Evolutionary conservation across 2,797 vertebrate species (phyloP), one percentile per base, ranked within the genome.

Genomic region (Spinus olivaceus): DNA sequence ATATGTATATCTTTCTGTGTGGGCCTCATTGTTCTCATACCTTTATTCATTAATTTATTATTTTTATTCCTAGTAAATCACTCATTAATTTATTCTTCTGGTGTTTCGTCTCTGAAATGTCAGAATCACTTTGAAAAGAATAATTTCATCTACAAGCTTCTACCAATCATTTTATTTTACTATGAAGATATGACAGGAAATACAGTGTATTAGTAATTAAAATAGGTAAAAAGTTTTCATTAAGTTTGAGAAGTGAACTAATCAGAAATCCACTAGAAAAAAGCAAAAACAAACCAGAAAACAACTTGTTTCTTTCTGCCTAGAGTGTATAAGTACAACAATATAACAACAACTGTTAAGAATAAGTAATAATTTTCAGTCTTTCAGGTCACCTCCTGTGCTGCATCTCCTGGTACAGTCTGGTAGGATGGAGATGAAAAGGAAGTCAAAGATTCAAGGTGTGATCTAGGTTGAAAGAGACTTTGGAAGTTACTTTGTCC

Each of bases 231-330:
- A 42, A 21, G 15, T n/a, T 82, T 76, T 79, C 28, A 67, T 76
- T 32, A 69, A 72, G 24, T 74, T 85, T 71, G 14, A 86, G 22
- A 37, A 41, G 21, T 39, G 15, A 69, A n/a, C 8, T 57, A 71
- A 72, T 60, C 37, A 63, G 37, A 37, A 37, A 37, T 37, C 37
- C 37, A 37, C 24, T 7, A 41, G 22, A 23, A 77, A 86, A 56
- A 60, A 2, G 25, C 1, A 19, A 35, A 33, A 19, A 6, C 2
- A 49, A 44, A 14, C 0, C 0, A 42, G 18, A 14, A 8, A 25
- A 8, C 25, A 35, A 37, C 28, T 28, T 17, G 3, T 54, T 73
- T 67, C 11, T 81, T 74, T 66, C 6, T 61, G 8, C 8, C 13
- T 77, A 37, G 65, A 65, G 7, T 42, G 6, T 65, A 13, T 10